Evolutionary conservation across 2,888 invertebrate genomes (phyloP).

Genomic region (Rugalucina vietnamica): DNA sequence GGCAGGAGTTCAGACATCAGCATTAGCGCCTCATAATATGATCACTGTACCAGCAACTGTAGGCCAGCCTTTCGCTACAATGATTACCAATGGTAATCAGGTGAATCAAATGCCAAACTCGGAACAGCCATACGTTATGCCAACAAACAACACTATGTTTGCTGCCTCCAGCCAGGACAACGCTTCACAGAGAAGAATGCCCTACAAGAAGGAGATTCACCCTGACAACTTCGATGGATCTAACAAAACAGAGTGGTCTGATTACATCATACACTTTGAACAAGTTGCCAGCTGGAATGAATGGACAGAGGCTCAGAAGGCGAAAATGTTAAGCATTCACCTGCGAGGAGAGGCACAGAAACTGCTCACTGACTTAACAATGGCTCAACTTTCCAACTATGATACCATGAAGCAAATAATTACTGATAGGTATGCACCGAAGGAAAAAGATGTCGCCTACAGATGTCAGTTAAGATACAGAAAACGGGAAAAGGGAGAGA

Average conservation of each 20-base stretch:
- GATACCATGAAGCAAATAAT: not conserved
- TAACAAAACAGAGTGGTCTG: not conserved
- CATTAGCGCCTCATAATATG: no score
- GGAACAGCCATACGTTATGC: no score
- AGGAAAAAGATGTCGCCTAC: slow-evolving; percentile 28
- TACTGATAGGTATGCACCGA: slow-evolving; percentile 24
- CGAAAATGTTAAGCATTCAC: not conserved
- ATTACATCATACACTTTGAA: not conserved
- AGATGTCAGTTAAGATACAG: slow-evolving; percentile 39
- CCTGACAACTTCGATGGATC: slow-evolving; percentile 14
- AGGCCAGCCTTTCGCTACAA: no score
- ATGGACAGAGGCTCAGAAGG: not conserved
- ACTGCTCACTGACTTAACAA: not conserved
- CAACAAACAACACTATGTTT: no score
- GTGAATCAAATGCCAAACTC: no score
- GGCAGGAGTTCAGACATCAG: no score
- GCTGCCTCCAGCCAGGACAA: no score
- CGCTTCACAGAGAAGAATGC: no score
- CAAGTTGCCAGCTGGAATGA: slow-evolving; percentile 8
- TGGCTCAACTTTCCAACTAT: not conserved
- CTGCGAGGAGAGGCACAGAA: slow-evolving; percentile 3
- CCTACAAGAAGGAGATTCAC: not conserved
- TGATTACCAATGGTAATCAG: no score
- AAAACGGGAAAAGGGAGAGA: slow-evolving; percentile 16
- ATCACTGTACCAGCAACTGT: no score